Evolutionary conservation across 2,888 invertebrate genomes (phyloP).

Genomic region (Hyalella azteca): DNA sequence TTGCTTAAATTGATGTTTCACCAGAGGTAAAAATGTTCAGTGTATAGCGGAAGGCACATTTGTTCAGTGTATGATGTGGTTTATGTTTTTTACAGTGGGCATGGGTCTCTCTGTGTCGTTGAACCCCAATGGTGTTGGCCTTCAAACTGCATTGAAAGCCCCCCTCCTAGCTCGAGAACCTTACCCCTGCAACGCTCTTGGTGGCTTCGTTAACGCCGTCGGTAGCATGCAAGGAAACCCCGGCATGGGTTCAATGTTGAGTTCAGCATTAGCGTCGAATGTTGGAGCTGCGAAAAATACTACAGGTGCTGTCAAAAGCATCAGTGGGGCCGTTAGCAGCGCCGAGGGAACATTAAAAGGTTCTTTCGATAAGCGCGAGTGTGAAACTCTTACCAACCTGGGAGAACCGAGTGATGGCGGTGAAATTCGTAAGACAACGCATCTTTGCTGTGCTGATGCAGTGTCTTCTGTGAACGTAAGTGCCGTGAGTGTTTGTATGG

Average conservation of each 20-base stretch:
- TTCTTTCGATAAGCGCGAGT: neutral
- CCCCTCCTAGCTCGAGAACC: conserved; percentile 60
- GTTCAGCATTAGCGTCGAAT: neutral
- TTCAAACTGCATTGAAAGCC: conserved; percentile 68
- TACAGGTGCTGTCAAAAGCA: neutral
- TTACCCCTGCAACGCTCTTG: conserved; percentile 23
- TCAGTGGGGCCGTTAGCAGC: neutral
- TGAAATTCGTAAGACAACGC: too few relatives aligned
- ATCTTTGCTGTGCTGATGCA: neutral
- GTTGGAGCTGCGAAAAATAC: neutral
- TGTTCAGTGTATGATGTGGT: conserved; percentile 24
- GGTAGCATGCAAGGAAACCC: conserved; percentile 26
- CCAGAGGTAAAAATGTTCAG: too few relatives aligned
- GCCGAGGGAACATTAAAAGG: neutral
- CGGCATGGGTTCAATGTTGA: neutral
- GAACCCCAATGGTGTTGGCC: conserved; percentile 71
- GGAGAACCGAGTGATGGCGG: neutral
- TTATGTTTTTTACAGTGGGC: conserved; percentile 58
- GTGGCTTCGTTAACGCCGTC: conserved; percentile 18
- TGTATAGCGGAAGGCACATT: too few relatives aligned
- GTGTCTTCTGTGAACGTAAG: neutral
- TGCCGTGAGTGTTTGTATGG: neutral
- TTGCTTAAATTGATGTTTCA: too few relatives aligned
- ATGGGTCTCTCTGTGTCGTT: conserved; percentile 71
- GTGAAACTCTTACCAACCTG: neutral